Evolutionary conservation across 2,113 vertebrate genomes (phyloP), one percentile per base, ranked within the genome.

Genomic region (Sapajus apella): DNA sequence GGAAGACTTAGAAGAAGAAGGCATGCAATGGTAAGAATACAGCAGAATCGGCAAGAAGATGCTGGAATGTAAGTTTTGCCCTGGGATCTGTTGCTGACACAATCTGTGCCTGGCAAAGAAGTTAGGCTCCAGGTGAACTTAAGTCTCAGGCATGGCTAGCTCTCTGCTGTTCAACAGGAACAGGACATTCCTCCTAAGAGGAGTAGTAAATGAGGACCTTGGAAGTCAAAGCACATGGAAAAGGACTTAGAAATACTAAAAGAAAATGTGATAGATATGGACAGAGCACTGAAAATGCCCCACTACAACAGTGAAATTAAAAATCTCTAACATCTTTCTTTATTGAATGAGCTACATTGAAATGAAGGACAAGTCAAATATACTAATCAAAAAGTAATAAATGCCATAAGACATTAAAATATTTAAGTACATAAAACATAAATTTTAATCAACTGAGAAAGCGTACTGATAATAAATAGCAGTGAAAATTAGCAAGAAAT

Each of bases 401-500:
- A 76, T 35, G 8, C 21, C 87, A 25, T 58, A 81, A 37, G 21
- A 90, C 3, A 37, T 88, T 45, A 37, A 87, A 91, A 81, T 27
- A 68, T 81, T 81, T 52, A 88, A 56, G 56, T 92, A 85, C 73
- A 75, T 56, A 23, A 55, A 91, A 55, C 91, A 61, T 32, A 40
- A 35, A 91, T 72, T 79, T 40, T 55, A 87, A 83, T 30, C n/a
- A 75, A 56, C 12, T 30, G 3, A 9, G 14, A 66, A 66, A 66
- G 20, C 11, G 40, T 35, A 50, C 1, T 23, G 27, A 83, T 45
- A 94, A 72, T 75, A 93, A 91, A 66, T 73, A n/a, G 87, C 25
- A 45, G 70, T 3, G 77, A 72, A 82, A 66, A 75, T 45, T n/a
- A 56, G 5, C 82, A 94, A 50, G 20, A n/a, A 55, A 80, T 52